phyloP scores from a whole-genome alignment of 2,797 vertebrate genomes.

The Todus mexicanus region DNA sequence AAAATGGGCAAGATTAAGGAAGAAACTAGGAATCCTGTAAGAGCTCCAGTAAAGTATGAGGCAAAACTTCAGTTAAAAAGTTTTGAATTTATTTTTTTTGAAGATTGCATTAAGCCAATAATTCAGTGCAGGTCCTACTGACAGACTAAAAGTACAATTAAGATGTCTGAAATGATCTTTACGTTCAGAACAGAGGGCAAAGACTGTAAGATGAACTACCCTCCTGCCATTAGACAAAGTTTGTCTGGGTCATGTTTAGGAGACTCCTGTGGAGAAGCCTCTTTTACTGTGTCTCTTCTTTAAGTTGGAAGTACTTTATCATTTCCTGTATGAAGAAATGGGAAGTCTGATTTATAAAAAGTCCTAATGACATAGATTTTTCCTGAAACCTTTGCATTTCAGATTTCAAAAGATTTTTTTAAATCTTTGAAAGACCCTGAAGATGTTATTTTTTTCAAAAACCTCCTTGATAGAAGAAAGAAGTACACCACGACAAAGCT shows the following conservation, averaged over 20 bases:
- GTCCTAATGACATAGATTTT: background rate
- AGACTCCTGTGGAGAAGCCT: background rate
- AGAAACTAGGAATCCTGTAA: background rate
- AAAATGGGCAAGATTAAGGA: background rate
- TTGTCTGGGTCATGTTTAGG: background rate
- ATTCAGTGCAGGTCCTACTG: background rate
- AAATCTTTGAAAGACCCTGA: background rate
- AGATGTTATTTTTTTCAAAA: background rate
- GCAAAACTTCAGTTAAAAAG: background rate
- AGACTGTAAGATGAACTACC: background rate
- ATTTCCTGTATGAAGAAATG: background rate
- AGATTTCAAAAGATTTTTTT: background rate
- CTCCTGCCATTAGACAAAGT: background rate
- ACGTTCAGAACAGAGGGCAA: background rate
- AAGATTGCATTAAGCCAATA: background rate
- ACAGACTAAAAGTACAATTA: background rate
- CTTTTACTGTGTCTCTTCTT: background rate
- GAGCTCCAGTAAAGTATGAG: background rate
- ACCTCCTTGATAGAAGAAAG: background rate
- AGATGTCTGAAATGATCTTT: background rate
- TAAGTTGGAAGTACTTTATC: background rate
- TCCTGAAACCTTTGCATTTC: conserved; percentile 23
- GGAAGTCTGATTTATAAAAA: conserved; percentile 6
- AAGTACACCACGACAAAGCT: background rate
- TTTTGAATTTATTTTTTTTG: background rate